Evolutionary conservation across 1,140 invertebrate species (phyloP), one percentile per base, ranked within the genome.

Genomic region (Nilaparvata lugens): DNA sequence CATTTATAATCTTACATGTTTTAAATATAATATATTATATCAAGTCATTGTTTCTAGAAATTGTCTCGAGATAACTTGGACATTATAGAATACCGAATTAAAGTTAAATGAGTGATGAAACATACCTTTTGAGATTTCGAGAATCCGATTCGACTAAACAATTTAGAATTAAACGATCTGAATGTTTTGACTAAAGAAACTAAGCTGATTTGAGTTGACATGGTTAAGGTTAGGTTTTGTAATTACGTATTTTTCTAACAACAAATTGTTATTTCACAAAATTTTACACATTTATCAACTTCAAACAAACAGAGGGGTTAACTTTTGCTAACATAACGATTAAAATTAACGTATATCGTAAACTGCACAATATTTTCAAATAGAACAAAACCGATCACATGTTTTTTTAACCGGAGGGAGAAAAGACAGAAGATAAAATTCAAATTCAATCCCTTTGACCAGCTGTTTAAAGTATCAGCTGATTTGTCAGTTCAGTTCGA

Each of bases 41-140:
- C n/a, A 35, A 35, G 7, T 9, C 31, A 4, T 35, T n/a, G 31
- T 35, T 35, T 35, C 1, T 35, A 35, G 31, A 9, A 9, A 11
- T 35, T 35, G 31, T n/a, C n/a, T n/a, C n/a, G n/a, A n/a, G n/a
- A n/a, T n/a, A n/a, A n/a, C n/a, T n/a, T n/a, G n/a, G n/a, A n/a
- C n/a, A n/a, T n/a, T n/a, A n/a, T n/a, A n/a, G n/a, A n/a, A n/a
- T n/a, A n/a, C n/a, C n/a, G n/a, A n/a, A n/a, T n/a, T n/a, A n/a
- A n/a, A n/a, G n/a, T n/a, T n/a, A n/a, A n/a, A n/a, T n/a, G n/a
- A n/a, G 13, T 19, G 19, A 57, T 3, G 28, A 40, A 13, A 56
- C 31, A 35, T 56, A 35, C 58, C 62, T 63, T 59, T 16, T 54
- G 57, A 7, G 31, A 35, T 21, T 18, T 45, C 4, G 57, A 51